These are phyloP conservation scores for Tupaia chinensis DNA, from an alignment of 2,113 vertebrate genomes.

Conservation along the genomic window DNA sequence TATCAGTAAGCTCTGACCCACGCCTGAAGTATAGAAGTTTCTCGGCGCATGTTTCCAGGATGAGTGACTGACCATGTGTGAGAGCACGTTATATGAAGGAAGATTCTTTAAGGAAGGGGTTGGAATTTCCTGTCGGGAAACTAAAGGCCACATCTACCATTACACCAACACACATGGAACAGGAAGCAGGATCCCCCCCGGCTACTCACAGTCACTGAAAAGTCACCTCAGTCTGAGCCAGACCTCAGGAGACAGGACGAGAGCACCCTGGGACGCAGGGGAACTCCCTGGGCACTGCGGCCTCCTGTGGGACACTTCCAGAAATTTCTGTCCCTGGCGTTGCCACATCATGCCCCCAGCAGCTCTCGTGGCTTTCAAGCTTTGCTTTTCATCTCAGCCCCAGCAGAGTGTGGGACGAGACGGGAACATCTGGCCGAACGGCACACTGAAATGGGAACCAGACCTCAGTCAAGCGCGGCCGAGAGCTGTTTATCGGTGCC, in stretches of 20 bases:
- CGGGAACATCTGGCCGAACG: slow-evolving; percentile 57
- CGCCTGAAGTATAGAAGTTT: not conserved
- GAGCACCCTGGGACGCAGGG: not conserved
- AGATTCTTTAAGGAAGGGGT: fast-evolving
- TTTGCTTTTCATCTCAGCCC: slow-evolving; percentile 37
- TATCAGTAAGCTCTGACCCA: too few species aligned
- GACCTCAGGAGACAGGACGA: fast-evolving
- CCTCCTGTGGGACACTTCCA: fast-evolving
- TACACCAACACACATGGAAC: not conserved
- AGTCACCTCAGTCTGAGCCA: not conserved
- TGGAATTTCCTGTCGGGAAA: not conserved
- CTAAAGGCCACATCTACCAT: not conserved
- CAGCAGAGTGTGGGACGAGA: not conserved
- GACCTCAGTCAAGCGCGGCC: slow-evolving; percentile 39
- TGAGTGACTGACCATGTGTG: not conserved
- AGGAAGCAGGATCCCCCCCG: not conserved
- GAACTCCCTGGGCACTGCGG: not conserved
- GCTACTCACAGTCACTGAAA: not conserved
- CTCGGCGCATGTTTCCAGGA: fast-evolving
- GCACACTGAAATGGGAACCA: slow-evolving; percentile 58
- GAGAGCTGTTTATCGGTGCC: slow-evolving; percentile 70
- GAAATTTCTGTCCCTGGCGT: not conserved
- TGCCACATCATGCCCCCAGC: not conserved
- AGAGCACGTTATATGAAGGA: not conserved
- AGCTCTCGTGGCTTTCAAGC: not conserved